These are phyloP conservation scores for Amiota mariae DNA, from an alignment of 2,888 invertebrate genomes.

Conservation along the genomic window DNA sequence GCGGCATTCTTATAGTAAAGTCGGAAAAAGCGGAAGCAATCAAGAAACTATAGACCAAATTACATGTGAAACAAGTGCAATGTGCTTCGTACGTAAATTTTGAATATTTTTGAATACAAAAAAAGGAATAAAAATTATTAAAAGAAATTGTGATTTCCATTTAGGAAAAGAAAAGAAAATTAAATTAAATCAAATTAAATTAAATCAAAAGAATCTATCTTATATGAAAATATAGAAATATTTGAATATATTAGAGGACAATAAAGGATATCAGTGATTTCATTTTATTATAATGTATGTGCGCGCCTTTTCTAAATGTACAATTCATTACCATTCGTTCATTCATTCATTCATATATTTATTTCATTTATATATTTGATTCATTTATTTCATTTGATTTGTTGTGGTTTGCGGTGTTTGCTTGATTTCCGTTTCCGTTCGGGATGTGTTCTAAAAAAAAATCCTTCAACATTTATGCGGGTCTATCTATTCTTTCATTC, in stretches of 20 bases:
- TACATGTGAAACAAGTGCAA: not conserved
- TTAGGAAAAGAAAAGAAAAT: too few relatives aligned
- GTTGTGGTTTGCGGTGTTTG: not conserved
- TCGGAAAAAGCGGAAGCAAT: not conserved
- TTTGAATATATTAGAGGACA: not conserved
- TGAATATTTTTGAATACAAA: too few relatives aligned
- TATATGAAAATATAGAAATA: not conserved
- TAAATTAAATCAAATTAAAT: not conserved
- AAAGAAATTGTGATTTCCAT: not conserved
- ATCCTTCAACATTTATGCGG: not conserved
- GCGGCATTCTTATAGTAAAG: conserved; percentile 42
- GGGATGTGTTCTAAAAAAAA: not conserved
- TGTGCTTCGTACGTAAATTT: not conserved
- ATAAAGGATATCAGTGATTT: not conserved
- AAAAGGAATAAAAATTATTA: not conserved
- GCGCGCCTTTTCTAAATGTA: too few relatives aligned
- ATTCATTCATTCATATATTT: too few relatives aligned
- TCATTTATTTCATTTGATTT: not conserved
- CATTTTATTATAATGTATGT: not conserved
- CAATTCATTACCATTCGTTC: too few relatives aligned
- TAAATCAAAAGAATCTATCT: not conserved
- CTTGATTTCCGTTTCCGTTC: conserved; percentile 10
- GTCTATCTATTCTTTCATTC: not conserved
- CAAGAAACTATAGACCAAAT: not conserved
- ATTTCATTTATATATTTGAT: too few relatives aligned